Evolutionary conservation across 2,797 vertebrate genomes (phyloP), one percentile per base, ranked within the genome.

Genomic region (Philypnodon macrostomus): DNA sequence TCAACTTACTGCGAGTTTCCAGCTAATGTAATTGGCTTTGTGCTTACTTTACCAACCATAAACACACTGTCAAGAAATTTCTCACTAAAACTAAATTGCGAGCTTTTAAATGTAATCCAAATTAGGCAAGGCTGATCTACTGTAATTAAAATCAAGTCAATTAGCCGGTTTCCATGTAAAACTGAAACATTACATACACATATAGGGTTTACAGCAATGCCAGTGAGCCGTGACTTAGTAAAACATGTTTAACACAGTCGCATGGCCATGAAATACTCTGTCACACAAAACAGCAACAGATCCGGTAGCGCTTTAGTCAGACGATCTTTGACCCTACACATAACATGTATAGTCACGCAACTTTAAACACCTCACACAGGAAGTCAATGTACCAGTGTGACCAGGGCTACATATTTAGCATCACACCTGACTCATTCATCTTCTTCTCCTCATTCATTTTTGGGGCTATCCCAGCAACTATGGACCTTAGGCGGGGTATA

Each of bases 261-360:
- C 40, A 7, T 5, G 27, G 53, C 57, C 59, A 48, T 70, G 56
- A 76, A 73, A 51, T 40, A 41, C 24, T 48, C 17, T 16, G 35
- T 63, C 38, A 1, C 57, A 33, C 48, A 55, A 50, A 27, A 67
- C 17, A 45, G 19, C 31, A 30, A 23, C 54, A n/a, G n/a, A n/a
- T 34, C 41, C 23, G 14, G 27, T 10, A 15, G 45, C 24, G 36
- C 34, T 38, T 24, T 40, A 44, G 44, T 35, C 13, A 18, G 13
- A 42, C 14, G 12, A n/a, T 44, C 26, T 62, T 37, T 58, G 48
- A 17, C 58, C 16, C 30, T 0, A 36, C 62, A 58, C 54, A 0
- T n/a, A 58, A 5, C 36, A n/a, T 49, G 48, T 18, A 48, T 51
- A 54, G 74, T 74, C 77, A 74, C 27, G 58, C 68, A 69, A 69